Evolutionary conservation across 2,797 vertebrate genomes (phyloP).

Genomic region (Falco cherrug): DNA sequence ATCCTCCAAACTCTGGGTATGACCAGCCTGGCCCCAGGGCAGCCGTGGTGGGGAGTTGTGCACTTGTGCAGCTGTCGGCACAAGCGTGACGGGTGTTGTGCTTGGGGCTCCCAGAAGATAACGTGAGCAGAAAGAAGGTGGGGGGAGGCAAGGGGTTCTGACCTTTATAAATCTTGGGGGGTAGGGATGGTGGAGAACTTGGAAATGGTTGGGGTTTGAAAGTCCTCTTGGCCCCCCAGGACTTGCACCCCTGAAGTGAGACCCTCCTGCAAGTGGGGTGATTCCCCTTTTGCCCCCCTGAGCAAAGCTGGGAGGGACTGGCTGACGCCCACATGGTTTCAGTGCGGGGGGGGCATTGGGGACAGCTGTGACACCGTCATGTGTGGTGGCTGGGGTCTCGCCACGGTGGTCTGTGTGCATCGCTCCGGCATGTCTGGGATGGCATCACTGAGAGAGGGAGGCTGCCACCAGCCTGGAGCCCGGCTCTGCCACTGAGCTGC

Average conservation of each 20-base stretch:
- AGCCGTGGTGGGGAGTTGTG: neutral
- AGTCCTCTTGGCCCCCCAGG: neutral
- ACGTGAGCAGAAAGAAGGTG: accelerated
- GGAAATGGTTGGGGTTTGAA: neutral
- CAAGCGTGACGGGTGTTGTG: accelerated
- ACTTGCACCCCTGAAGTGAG: neutral
- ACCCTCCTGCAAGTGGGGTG: neutral
- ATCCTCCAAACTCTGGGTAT: neutral
- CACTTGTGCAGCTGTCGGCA: neutral
- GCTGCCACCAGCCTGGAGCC: neutral
- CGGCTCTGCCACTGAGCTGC: neutral
- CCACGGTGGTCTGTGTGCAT: accelerated
- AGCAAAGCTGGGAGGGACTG: neutral
- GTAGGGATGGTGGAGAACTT: too few relatives aligned
- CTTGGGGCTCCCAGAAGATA: neutral
- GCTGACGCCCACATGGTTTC: neutral
- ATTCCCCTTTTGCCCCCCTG: accelerated
- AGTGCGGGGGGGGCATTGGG: neutral
- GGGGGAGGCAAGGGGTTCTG: neutral
- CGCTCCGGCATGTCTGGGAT: accelerated
- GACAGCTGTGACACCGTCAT: neutral
- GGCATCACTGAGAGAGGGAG: neutral
- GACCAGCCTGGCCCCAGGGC: neutral
- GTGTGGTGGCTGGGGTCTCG: accelerated
- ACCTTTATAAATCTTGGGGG: neutral